phyloP scores from a whole-genome alignment of 2,797 vertebrate species.

The Perdix hodgsoniae region DNA sequence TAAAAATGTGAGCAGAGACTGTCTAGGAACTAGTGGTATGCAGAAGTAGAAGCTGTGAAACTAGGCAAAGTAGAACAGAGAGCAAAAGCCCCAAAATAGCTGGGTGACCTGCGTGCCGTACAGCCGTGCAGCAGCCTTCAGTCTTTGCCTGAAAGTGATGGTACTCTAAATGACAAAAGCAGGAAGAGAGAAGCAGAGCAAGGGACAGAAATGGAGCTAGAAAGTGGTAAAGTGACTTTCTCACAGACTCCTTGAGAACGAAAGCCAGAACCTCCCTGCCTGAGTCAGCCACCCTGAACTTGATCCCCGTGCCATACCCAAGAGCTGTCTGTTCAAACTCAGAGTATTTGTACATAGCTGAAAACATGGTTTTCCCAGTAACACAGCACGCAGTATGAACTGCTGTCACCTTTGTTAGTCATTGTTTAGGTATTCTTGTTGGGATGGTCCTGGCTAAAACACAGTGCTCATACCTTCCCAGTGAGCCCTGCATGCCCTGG shows the following conservation, averaged over 20 bases:
- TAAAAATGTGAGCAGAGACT: neutral
- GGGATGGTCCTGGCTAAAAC: neutral
- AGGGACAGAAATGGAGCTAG: neutral
- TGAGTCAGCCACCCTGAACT: neutral
- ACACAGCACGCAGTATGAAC: neutral
- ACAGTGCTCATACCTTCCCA: neutral
- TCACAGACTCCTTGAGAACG: neutral
- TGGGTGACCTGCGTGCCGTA: fast-evolving
- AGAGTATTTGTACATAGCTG: neutral
- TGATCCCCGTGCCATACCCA: neutral
- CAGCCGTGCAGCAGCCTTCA: neutral
- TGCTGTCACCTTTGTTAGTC: constrained; percentile 20
- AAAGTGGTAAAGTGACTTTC: neutral
- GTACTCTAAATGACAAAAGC: neutral
- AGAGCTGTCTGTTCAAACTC: neutral
- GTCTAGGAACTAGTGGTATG: neutral
- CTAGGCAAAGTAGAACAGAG: neutral
- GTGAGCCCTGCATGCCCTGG: neutral
- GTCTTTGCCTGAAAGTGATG: neutral
- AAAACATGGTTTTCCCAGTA: neutral
- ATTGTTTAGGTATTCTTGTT: neutral
- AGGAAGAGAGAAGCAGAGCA: neutral
- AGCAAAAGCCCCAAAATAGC: neutral
- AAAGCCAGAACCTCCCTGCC: neutral
- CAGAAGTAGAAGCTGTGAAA: neutral